phyloP scores from a whole-genome alignment of 2,888 invertebrate genomes.

The Sabellastarte sp. region DNA sequence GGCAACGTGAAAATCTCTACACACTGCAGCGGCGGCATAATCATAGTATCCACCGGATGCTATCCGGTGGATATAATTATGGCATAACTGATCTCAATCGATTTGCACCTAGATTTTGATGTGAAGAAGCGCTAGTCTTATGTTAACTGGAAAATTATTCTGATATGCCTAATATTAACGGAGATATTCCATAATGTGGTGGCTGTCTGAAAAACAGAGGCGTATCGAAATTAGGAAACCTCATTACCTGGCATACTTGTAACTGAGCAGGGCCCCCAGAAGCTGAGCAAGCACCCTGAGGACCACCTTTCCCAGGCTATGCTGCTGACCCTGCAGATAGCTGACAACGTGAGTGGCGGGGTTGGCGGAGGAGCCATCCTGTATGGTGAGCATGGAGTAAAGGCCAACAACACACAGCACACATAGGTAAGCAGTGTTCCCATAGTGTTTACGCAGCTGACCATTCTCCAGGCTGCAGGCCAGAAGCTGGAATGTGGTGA shows the following conservation, averaged over 20 bases:
- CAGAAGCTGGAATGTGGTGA: slow-evolving; percentile 22
- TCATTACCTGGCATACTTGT: slow-evolving; percentile 5
- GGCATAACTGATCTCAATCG: too few relatives aligned
- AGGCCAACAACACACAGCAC: slow-evolving; percentile 6
- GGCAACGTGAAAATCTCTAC: too few relatives aligned
- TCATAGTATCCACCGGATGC: too few relatives aligned
- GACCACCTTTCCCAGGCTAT: neutral
- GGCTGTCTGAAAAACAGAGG: too few relatives aligned
- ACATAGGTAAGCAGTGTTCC: slow-evolving; percentile 11
- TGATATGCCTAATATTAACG: too few relatives aligned
- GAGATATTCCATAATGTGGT: too few relatives aligned
- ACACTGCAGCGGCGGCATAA: too few relatives aligned
- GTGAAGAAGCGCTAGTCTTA: too few relatives aligned
- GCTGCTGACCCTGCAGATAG: slow-evolving; percentile 4
- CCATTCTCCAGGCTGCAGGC: slow-evolving; percentile 25
- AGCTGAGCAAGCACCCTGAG: slow-evolving; percentile 10
- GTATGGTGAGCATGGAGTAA: neutral
- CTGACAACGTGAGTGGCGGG: slow-evolving; percentile 12
- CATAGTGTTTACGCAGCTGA: slow-evolving; percentile 18
- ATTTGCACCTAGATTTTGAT: too few relatives aligned
- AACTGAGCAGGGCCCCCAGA: slow-evolving; percentile 16
- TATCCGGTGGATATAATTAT: too few relatives aligned
- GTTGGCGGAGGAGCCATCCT: slow-evolving; percentile 9
- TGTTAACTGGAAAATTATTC: too few relatives aligned
- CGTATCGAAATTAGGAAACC: too few relatives aligned